Percentiles rank a stretch among this genome's conserved stretches.
phyloP scores from a whole-genome alignment of 2,113 vertebrate genomes.

The Platysteira castanea region DNA sequence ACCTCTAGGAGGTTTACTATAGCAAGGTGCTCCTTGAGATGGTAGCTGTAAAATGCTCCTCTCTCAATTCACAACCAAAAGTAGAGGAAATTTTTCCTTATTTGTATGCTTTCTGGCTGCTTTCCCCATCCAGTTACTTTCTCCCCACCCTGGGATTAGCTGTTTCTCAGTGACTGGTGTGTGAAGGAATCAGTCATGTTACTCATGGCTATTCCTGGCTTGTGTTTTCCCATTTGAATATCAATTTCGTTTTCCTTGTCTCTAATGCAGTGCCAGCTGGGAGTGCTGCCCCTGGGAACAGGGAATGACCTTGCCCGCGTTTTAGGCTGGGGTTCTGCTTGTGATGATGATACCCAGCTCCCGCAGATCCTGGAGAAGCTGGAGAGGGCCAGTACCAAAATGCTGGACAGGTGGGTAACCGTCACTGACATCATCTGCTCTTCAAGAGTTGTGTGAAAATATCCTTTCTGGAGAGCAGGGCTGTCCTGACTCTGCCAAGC shows the following conservation, averaged over 20 bases:
- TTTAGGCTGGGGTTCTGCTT: constrained; percentile 94
- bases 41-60: neutral
- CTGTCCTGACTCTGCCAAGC: neutral
- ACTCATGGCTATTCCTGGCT: neutral
- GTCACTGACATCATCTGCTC: neutral
- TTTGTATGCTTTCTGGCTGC: neutral
- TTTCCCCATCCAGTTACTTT: neutral
- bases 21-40: neutral
- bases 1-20: neutral
- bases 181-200: neutral
- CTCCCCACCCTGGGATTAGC: neutral
- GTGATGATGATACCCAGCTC: constrained; percentile 92
- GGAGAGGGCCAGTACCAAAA: constrained; percentile 96
- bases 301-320: constrained; percentile 95
- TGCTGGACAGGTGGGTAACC: constrained; percentile 87
- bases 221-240: neutral
- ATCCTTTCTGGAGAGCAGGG: neutral
- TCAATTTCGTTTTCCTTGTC: neutral
- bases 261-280: constrained; percentile 86
- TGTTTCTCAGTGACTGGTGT: neutral
- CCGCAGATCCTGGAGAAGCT: constrained; percentile 96
- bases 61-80: neutral
- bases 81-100: neutral
- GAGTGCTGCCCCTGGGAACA: constrained; percentile 92
- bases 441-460: neutral